A percentile compares a stretch with the other conserved stretches of the same genome.
phyloP scores from a whole-genome alignment of 2,888 invertebrate species.

The Flexamia atlantica region DNA sequence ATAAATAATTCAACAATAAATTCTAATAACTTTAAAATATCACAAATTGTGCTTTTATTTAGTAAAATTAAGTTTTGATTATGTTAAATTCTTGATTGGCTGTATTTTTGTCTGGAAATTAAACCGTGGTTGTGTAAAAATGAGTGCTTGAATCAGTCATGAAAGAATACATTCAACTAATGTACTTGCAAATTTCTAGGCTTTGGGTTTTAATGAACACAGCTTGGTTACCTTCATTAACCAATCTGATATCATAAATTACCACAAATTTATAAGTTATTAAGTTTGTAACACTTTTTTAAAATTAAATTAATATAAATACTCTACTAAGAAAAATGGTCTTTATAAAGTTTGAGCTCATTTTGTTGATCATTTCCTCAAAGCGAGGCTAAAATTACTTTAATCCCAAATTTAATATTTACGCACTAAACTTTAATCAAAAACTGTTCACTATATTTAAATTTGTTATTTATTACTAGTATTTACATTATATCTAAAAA shows the following conservation, averaged over 20 bases:
- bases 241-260: background rate
- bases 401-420: constrained; percentile 14
- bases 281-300: background rate
- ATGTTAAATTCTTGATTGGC: background rate
- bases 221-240: background rate
- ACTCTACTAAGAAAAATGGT: no score
- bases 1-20: constrained; percentile 30
- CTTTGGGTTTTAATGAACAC: background rate
- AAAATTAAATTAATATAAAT: background rate
- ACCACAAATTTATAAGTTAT: background rate
- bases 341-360: constrained; percentile 22
- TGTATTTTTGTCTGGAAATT: background rate
- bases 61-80: background rate
- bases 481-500: constrained; percentile 17
- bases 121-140: background rate
- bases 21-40: constrained; percentile 24
- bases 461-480: background rate
- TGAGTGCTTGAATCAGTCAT: no score
- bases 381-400: background rate
- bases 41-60: constrained; percentile 17
- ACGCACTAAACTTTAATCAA: background rate
- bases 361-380: constrained; percentile 14
- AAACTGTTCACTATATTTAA: background rate
- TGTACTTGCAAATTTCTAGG: background rate
- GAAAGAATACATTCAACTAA: background rate